Conservation (phyloP, 2,888 invertebrate genomes). For the Bugulina stolonifera region DNA sequence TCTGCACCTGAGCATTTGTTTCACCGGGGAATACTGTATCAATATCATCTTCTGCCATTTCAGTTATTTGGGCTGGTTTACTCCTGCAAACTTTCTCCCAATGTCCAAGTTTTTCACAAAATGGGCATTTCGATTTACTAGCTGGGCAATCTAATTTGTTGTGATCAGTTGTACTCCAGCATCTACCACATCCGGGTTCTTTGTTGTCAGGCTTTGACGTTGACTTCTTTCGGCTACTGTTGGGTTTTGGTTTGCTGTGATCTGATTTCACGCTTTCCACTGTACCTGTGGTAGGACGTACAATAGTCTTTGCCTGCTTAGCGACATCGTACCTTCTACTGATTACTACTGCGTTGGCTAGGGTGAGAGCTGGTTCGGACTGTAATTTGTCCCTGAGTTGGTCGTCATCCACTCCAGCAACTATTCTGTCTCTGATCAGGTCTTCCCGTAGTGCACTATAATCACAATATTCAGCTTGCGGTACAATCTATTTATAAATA, state of each 20-base stretch:
- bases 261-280: slow-evolving; percentile 20
- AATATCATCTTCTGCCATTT: slow-evolving; percentile 8
- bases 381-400: not conserved
- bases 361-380: not conserved
- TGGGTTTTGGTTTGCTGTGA: slow-evolving; percentile 19
- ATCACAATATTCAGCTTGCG: not conserved
- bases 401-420: not conserved
- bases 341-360: not conserved
- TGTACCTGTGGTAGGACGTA: slow-evolving; percentile 11
- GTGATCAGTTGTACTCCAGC: not conserved
- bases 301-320: not conserved
- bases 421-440: not conserved
- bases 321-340: not conserved
- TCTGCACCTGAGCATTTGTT: slow-evolving; percentile 6
- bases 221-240: not conserved
- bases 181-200: not conserved
- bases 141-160: slow-evolving; percentile 19
- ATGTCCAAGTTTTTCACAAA: not conserved
- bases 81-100: too few species aligned
- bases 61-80: too few species aligned
- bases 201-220: not conserved
- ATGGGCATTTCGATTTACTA: not conserved
- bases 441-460: not conserved
- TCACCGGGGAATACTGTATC: not conserved
- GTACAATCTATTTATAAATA: not conserved